A percentile compares a stretch with the other conserved stretches of the same genome.
phyloP scores from a whole-genome alignment of 2,797 vertebrate species.

The Bradypodion pumilum region DNA sequence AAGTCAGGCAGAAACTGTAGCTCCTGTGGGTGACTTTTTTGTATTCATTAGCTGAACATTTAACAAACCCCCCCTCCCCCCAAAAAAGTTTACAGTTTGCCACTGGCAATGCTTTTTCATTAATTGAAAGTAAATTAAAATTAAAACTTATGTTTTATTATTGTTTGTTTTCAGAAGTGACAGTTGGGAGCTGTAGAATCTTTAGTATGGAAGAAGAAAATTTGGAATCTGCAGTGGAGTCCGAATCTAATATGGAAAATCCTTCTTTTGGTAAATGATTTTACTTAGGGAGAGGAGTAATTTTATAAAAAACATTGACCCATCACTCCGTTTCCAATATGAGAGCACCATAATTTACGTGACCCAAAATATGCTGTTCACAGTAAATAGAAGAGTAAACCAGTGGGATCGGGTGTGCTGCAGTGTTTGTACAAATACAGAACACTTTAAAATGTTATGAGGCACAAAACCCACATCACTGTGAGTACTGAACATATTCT shows the following conservation, averaged over 20 bases:
- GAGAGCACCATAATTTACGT: background rate
- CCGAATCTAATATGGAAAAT: slow-evolving; percentile 83
- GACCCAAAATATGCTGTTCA: background rate
- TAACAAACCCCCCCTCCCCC: too few relatives aligned
- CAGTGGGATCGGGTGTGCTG: background rate
- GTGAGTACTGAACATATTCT: background rate
- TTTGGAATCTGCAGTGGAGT: slow-evolving; percentile 78
- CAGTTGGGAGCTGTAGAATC: slow-evolving; percentile 47
- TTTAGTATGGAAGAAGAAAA: slow-evolving; percentile 84
- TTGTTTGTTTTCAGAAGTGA: slow-evolving; percentile 57
- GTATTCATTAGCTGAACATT: background rate
- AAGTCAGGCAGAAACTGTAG: too few relatives aligned
- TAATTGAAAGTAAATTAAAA: background rate
- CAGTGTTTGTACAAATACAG: background rate
- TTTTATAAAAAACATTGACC: background rate
- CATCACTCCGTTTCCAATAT: background rate
- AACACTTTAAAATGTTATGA: background rate
- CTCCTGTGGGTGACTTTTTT: background rate
- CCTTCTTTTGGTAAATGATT: slow-evolving; percentile 84
- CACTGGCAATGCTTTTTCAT: background rate
- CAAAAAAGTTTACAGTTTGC: background rate
- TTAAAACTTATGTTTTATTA: background rate
- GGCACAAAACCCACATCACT: background rate
- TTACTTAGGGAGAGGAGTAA: slow-evolving; percentile 7
- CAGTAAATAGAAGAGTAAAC: background rate